These are phyloP conservation scores for Mergus octosetaceus DNA, from an alignment of 2,797 vertebrate genomes.

Conservation along the genomic window DNA sequence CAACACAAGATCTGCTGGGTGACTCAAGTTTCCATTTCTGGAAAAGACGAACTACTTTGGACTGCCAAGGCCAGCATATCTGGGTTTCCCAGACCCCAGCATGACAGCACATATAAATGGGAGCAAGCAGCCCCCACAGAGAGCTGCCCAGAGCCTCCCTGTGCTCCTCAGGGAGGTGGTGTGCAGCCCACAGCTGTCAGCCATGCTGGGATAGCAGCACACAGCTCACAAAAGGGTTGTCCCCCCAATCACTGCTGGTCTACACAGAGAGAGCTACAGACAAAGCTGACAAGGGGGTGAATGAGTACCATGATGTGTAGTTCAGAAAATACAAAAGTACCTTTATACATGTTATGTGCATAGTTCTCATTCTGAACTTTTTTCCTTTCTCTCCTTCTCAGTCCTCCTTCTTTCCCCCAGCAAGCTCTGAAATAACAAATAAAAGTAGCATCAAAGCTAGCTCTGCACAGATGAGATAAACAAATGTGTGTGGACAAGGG, in stretches of 20 bases:
- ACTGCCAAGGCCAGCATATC: background rate
- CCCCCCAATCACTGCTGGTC: background rate
- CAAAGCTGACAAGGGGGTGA: background rate
- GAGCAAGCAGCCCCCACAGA: background rate
- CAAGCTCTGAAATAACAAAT: background rate
- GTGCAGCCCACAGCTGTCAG: accelerated
- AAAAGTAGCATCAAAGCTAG: background rate
- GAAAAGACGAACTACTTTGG: background rate
- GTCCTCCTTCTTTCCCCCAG: no score
- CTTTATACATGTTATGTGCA: background rate
- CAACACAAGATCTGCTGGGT: no score
- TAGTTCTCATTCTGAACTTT: background rate
- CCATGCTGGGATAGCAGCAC: background rate
- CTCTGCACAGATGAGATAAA: background rate
- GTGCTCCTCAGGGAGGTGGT: background rate
- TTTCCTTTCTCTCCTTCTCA: background rate
- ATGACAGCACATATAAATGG: background rate
- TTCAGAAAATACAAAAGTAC: background rate
- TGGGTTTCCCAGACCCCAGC: background rate
- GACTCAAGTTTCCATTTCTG: background rate
- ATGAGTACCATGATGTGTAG: background rate
- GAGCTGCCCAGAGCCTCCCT: background rate
- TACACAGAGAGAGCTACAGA: background rate
- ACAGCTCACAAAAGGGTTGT: background rate
- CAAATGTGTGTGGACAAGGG: background rate